Percentiles rank a stretch among this genome's conserved stretches.
These are phyloP conservation scores for Oreochromis mossambicus DNA, from an alignment of 2,797 vertebrate species.

Conservation along the genomic window DNA sequence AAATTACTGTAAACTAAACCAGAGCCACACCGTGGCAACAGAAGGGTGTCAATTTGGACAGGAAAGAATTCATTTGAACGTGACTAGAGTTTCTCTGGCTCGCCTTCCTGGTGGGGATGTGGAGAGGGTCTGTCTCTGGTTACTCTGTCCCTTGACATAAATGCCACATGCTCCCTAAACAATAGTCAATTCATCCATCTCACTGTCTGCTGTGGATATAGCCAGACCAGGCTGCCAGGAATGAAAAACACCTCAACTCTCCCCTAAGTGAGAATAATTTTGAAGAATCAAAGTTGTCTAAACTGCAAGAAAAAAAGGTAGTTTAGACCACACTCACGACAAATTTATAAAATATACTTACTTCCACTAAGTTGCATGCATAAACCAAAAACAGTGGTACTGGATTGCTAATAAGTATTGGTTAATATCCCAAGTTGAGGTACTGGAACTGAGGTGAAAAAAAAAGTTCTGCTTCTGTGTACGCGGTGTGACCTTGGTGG, in stretches of 20 bases:
- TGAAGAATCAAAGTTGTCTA: not conserved
- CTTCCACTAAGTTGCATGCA: not conserved
- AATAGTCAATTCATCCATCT: constrained; percentile 70
- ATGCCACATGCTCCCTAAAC: constrained; percentile 68
- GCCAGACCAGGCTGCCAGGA: not conserved
- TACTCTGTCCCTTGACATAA: constrained; percentile 55
- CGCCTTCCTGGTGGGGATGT: constrained; percentile 65
- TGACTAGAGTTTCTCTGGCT: constrained; percentile 67
- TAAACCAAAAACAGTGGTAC: not conserved
- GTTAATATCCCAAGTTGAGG: not conserved
- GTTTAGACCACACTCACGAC: not conserved
- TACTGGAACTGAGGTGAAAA: not conserved
- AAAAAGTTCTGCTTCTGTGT: not conserved
- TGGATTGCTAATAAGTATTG: not conserved
- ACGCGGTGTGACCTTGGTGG: not conserved
- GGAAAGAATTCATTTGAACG: constrained; percentile 75
- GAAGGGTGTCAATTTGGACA: constrained; percentile 74
- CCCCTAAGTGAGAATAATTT: not conserved
- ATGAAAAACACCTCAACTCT: constrained; percentile 29
- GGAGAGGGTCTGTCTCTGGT: constrained; percentile 63
- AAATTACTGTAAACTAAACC: constrained; percentile 72
- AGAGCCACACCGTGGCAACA: constrained; percentile 61
- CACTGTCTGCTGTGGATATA: constrained; percentile 37
- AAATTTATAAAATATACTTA: not conserved
- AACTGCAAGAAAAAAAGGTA: not conserved